Base-by-base conservation (phyloP, 1,140 invertebrate genomes). In the Bicyclus anynana region DNA sequence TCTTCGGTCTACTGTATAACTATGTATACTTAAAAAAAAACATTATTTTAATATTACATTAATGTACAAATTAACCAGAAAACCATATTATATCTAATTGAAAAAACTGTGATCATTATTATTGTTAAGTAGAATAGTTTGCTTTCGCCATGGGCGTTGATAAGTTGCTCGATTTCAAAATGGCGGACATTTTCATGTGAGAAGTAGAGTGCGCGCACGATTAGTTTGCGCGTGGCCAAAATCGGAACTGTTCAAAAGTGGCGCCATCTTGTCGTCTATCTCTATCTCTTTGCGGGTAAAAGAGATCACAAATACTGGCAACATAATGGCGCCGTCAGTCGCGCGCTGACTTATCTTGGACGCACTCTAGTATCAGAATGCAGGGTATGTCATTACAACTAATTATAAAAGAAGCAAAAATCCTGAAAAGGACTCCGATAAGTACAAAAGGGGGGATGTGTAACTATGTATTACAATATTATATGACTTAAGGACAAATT, bases 41-140 rank as follows among this genome's bases (percentile, higher is more conserved):
- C 23, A 14, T 26, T 47, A 47, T 47, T 47, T 47, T 47, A 53
- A n/a, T n/a, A n/a, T n/a, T 53, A 59, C 49, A 17, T 23, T 27
- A 53, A 35, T 62, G 65, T 68, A 68, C 62, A 72, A 72, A 72
- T 59, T 55, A 53, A 49, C 35, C 52, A 60, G 44, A 44, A 55
- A 59, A 64, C 47, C 35, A 58, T 65, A 65, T 62, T 59, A 62
- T 57, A 57, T 64, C 20, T 47, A 47, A 27, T 47, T n/a, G n/a
- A 21, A 65, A 54, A 62, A 56, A 55, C 69, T 72, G 69, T 72
- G 69, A 71, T 71, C 54, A 66, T 68, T 66, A 62, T 58, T 61
- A 55, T 44, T 67, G 57, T 59, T 72, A 72, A 72, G 66, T 68
- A 72, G 69, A 53, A 59, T 72, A 68, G 68, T 53, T 56, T 47